Evolutionary conservation across 2,797 vertebrate genomes (phyloP), one percentile per base, ranked within the genome.

Genomic region (Crax fasciolata): DNA sequence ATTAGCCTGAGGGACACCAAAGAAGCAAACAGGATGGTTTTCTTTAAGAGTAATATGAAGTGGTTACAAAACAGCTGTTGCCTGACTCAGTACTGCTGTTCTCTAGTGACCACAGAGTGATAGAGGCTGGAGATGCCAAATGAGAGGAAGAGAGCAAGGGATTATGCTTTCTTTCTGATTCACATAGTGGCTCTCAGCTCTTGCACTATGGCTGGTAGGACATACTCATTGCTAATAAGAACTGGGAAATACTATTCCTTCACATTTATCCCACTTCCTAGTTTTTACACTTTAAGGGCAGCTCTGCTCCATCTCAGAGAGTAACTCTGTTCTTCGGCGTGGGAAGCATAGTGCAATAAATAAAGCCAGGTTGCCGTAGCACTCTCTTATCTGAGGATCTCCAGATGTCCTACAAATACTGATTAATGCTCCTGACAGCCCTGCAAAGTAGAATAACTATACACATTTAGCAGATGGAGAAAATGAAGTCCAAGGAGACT

Each of bases 381-480:
- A 0, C 27, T 54, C 9, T 83, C 38, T 58, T 74, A 55, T 54
- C 54, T 75, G 84, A 89, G 76, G 44, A 55, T 86, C 70, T 89
- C 63, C 84, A 75, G 55, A 38, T 38, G 23, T 66, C 71, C 38
- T 86, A 46, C 30, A 46, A 89, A 79, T 44, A 62, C 51, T 5
- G 0, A 91, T 63, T 52, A 73, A 57, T 75, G 46, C 41, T 24
- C 35, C 48, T 35, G 48, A 84, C 32, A 93, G 48, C 55, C 48
- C 66, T 84, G 32, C 11, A 48, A 84, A 90, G 51, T 9, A 78
- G 41, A 86, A 27, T 59, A 62, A 51, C 32, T 66, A 77, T 80
- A 83, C 70, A 89, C 25, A 57, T 91, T 89, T 89, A 86, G 57
- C 43, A 91, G 48, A 55, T 73, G 55, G 21, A 32, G 68, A 41